phyloP scores from a whole-genome alignment of 1,140 invertebrate species.

The Heliconius eleuchia region DNA sequence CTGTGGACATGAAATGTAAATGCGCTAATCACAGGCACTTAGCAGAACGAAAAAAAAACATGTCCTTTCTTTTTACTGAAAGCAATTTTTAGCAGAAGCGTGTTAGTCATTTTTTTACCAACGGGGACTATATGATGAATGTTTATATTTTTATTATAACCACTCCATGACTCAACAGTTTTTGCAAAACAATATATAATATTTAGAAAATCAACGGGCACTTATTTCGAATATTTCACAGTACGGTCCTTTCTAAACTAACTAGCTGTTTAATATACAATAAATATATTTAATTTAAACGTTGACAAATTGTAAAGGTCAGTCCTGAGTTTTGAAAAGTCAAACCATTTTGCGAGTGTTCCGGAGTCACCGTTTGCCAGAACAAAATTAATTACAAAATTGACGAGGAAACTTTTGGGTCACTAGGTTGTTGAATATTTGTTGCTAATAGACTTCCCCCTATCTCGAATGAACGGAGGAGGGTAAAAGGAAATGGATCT shows the following conservation, averaged over 20 bases:
- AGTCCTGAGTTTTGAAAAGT: conserved; percentile 23
- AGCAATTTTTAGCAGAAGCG: too few species aligned
- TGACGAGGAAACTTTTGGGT: conserved; percentile 64
- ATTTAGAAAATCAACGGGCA: not conserved
- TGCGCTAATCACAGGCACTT: too few species aligned
- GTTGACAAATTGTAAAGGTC: conserved; percentile 11
- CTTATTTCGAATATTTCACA: not conserved
- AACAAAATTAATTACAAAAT: conserved; percentile 72
- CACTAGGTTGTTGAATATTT: conserved; percentile 49
- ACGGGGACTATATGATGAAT: too few species aligned
- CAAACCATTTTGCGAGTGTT: conserved; percentile 25
- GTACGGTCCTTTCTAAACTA: not conserved
- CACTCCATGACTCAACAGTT: not conserved
- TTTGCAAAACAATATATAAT: not conserved
- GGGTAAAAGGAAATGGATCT: conserved; percentile 14
- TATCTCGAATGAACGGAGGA: conserved; percentile 43
- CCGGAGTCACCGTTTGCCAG: conserved; percentile 26
- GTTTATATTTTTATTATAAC: not conserved
- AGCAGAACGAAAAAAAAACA: too few species aligned
- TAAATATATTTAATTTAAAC: conserved; percentile 8
- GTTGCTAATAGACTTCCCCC: conserved; percentile 60
- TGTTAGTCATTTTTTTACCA: too few species aligned
- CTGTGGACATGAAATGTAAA: too few species aligned
- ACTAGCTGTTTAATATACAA: not conserved
- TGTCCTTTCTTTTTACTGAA: too few species aligned